phyloP scores from a whole-genome alignment of 2,797 vertebrate species.

The Pelodytes ibericus region DNA sequence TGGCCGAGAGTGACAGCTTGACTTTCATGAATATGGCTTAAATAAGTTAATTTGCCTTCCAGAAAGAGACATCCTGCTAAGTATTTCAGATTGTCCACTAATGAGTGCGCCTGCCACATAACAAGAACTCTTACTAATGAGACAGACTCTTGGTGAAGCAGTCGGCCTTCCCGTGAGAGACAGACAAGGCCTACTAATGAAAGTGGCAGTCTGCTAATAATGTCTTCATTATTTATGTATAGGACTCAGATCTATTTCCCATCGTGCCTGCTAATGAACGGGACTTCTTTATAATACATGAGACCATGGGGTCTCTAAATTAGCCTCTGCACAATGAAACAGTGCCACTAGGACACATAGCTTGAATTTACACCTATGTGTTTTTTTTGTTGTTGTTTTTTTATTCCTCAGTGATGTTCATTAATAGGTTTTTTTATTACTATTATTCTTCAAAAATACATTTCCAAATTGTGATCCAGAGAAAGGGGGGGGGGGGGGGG shows the following conservation, averaged over 20 bases:
- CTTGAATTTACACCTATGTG: neutral
- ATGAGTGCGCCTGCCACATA: neutral
- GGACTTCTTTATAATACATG: neutral
- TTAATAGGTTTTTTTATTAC: neutral
- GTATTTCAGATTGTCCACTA: neutral
- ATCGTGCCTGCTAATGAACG: neutral
- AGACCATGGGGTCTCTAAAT: neutral
- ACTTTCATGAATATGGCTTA: too few relatives aligned
- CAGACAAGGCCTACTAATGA: neutral
- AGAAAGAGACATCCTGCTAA: neutral
- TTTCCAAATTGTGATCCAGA: neutral
- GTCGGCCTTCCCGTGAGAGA: neutral
- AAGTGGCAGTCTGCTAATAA: neutral
- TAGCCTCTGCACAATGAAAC: neutral
- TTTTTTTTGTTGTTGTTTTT: neutral
- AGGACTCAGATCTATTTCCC: neutral
- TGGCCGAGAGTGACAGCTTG: too few relatives aligned
- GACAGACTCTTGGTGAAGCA: neutral
- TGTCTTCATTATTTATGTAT: neutral
- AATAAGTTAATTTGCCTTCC: too few relatives aligned
- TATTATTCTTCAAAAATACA: neutral
- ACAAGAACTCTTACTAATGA: neutral
- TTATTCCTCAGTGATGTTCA: too few relatives aligned
- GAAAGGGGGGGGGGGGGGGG: too few relatives aligned
- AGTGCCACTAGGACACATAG: neutral